Conservation (phyloP, 2,888 invertebrate genomes). For the Eretmocerus hayati region DNA sequence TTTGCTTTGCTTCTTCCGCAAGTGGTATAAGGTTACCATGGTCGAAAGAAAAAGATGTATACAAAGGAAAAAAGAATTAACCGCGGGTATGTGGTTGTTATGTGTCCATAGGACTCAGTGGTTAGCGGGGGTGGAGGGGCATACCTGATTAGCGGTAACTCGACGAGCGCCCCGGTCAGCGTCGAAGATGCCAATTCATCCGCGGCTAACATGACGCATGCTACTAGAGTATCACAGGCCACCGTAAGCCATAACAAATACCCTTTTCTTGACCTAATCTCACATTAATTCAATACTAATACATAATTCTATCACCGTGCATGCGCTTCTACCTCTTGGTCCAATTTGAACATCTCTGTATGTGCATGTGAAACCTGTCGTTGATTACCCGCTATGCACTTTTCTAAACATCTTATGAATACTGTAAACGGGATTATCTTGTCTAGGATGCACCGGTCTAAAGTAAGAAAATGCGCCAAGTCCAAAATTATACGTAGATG, state of each 20-base stretch:
- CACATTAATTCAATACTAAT: too few relatives aligned
- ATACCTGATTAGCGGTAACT: slow-evolving; percentile 51
- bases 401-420: too few relatives aligned
- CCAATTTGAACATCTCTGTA: too few relatives aligned
- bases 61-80: slow-evolving; percentile 1
- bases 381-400: too few relatives aligned
- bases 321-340: background rate
- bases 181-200: slow-evolving; percentile 52
- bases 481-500: too few relatives aligned
- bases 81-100: slow-evolving; percentile 17
- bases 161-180: slow-evolving; percentile 43
- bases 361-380: too few relatives aligned
- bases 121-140: slow-evolving; percentile 48
- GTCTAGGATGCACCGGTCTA: too few relatives aligned
- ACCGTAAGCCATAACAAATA: slow-evolving; percentile 65
- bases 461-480: too few relatives aligned
- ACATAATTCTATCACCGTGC: slow-evolving; percentile 1
- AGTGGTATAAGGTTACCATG: background rate
- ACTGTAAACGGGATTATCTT: too few relatives aligned
- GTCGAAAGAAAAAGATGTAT: background rate
- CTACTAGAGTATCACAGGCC: slow-evolving; percentile 80
- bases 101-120: slow-evolving; percentile 44
- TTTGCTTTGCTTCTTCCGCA: slow-evolving; percentile 8
- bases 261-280: slow-evolving; percentile 42
- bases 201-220: slow-evolving; percentile 60